Base-by-base conservation (phyloP, 2,888 invertebrate species). In the Morpho helenor region DNA sequence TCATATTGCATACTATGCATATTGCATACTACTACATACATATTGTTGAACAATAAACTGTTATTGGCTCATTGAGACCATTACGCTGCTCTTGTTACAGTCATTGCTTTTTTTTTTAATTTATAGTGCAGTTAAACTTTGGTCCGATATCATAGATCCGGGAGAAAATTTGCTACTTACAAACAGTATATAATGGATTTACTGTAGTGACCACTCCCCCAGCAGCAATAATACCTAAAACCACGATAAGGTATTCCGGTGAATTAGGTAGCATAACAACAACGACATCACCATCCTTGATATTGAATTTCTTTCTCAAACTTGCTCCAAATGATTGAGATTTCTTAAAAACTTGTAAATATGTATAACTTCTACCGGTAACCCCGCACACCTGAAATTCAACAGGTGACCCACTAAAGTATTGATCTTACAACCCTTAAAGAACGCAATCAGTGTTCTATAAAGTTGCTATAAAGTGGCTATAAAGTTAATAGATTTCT, bases 251-350 rank as follows among this genome's bases (percentile, higher is more conserved):
- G 72, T 91, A 93, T 79, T 95, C 95, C 0, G 95, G 95, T 49
- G 92, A 68, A 76, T 95, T 95, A n/a, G 94, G 94, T 61, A 94
- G 70, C 52, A 94, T 87, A 40, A 95, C 59, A 1, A 93, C 94
- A n/a, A 95, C 73, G 0, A 93, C 87, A 68, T 95, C 93, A 1
- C 92, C 92, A 51, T 87, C 84, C 56, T 80, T 79, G 7, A 94
- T 71, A 53, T 93, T 92, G 54, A 94, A 89, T 64, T 92, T 91
- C 44, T 87, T 84, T 64, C 93, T 87, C 57, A 95, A 79, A 59
- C 91, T 84, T 0, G 91, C 90, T 0, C 92, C 91, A 52, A 94
- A 87, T 60, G 92, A 92, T 57, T 82, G 83, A 43, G 92, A 83
- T 44, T 87, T 81, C 59, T 91, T 91, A 49, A 93, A 81, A 2